A percentile compares a stretch with the other conserved stretches of the same genome.
Conservation (phyloP, 2,797 vertebrate species). For the Sarcoramphus papa region DNA sequence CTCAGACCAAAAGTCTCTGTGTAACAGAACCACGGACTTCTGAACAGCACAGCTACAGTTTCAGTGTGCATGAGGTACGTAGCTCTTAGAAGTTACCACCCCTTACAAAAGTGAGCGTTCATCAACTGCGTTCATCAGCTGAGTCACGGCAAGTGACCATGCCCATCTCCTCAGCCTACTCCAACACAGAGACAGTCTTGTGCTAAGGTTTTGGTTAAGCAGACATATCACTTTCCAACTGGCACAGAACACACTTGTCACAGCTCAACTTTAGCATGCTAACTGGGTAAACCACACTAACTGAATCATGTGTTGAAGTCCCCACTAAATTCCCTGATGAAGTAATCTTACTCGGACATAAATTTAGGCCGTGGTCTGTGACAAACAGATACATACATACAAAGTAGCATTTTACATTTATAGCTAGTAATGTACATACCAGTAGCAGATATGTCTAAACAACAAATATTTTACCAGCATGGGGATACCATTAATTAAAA, state of each 20-base stretch:
- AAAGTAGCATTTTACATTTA: background rate
- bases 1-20: background rate
- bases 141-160: background rate
- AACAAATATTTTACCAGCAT: background rate
- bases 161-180: background rate
- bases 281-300: background rate
- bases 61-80: fast-evolving
- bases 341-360: background rate
- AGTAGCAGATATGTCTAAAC: background rate
- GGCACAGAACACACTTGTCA: background rate
- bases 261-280: background rate
- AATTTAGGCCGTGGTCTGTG: background rate
- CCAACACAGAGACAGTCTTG: background rate
- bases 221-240: background rate
- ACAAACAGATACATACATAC: background rate
- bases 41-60: background rate
- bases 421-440: fast-evolving
- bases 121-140: background rate
- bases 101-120: background rate
- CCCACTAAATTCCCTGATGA: background rate
- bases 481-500: background rate
- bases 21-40: background rate
- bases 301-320: background rate
- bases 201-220: background rate
- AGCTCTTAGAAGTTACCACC: background rate